phyloP scores from a whole-genome alignment of 2,797 vertebrate species.

The Xenentodon cancila region DNA sequence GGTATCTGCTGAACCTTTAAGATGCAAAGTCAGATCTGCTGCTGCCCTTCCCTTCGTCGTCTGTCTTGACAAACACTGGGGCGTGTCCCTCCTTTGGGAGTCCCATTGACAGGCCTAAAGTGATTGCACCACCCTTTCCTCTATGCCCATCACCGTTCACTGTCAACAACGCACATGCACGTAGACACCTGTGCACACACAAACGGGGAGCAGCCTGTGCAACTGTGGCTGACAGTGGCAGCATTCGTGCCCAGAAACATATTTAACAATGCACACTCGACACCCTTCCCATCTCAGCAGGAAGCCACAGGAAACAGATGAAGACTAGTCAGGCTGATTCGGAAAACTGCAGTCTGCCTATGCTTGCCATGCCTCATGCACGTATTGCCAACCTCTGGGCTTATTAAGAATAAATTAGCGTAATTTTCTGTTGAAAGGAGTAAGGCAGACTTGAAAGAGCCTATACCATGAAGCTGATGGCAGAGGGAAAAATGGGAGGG shows the following conservation, averaged over 20 bases:
- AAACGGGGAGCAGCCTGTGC: slow-evolving; percentile 49
- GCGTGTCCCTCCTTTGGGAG: slow-evolving; percentile 80
- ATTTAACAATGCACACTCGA: slow-evolving; percentile 76
- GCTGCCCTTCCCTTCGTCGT: slow-evolving; percentile 58
- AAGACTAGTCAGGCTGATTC: slow-evolving; percentile 75
- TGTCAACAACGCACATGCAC: slow-evolving; percentile 45
- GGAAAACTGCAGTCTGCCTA: slow-evolving; percentile 60
- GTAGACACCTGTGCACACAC: slow-evolving; percentile 11
- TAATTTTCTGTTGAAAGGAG: slow-evolving; percentile 63
- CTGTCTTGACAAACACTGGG: slow-evolving; percentile 70
- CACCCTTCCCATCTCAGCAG: slow-evolving; percentile 70
- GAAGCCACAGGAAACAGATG: slow-evolving; percentile 77
- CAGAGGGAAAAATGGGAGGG: slow-evolving; percentile 50
- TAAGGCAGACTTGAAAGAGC: slow-evolving; percentile 67
- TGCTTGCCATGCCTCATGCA: slow-evolving; percentile 43
- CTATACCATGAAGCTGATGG: slow-evolving; percentile 50
- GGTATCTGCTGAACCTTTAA: slow-evolving; percentile 48
- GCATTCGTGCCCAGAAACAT: slow-evolving; percentile 73
- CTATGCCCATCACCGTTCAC: slow-evolving; percentile 56
- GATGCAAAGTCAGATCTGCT: slow-evolving; percentile 59
- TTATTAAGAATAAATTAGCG: slow-evolving; percentile 76
- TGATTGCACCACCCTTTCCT: slow-evolving; percentile 76
- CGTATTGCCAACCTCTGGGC: slow-evolving; percentile 57
- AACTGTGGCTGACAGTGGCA: slow-evolving; percentile 62
- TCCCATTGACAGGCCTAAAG: slow-evolving; percentile 68